Conservation (phyloP, 2,113 vertebrate species). For the Bufo gargarizans region DNA sequence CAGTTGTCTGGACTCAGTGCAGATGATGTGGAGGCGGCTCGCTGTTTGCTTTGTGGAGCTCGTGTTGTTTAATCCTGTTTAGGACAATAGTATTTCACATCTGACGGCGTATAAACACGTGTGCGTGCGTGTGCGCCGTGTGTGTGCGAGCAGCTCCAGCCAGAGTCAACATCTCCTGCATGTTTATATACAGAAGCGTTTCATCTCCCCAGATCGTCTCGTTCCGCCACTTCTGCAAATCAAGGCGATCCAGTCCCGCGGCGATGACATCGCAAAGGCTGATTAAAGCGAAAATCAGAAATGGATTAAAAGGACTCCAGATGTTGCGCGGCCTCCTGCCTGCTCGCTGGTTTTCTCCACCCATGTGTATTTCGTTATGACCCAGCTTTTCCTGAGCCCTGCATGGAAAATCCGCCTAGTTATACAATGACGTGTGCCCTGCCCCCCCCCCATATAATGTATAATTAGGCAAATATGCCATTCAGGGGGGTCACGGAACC, state of each 20-base stretch:
- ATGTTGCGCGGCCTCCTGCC: not conserved
- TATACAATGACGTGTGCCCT: not conserved
- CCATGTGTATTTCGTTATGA: not conserved
- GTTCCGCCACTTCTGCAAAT: not conserved
- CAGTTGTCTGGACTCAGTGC: not conserved
- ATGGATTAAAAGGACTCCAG: not conserved
- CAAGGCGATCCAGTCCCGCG: not conserved
- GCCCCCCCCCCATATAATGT: not conserved
- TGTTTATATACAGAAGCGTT: slow-evolving; percentile 3
- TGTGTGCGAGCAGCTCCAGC: not conserved
- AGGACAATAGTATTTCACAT: slow-evolving; percentile 1
- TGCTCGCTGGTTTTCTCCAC: not conserved
- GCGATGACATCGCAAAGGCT: not conserved
- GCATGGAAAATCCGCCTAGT: not conserved
- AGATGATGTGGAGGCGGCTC: not conserved
- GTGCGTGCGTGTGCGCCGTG: not conserved
- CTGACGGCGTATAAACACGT: not conserved
- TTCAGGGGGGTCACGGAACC: too few relatives aligned
- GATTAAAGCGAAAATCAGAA: not conserved
- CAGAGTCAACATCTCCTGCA: not conserved
- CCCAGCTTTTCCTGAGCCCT: not conserved
- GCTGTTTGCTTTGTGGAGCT: not conserved
- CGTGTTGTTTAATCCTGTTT: not conserved
- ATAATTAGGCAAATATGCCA: not conserved
- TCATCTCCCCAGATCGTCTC: slow-evolving; percentile 13